A percentile compares a stretch with the other conserved stretches of the same genome.
Conservation (phyloP, 2,888 invertebrate genomes). For the Dascillus cervinus region DNA sequence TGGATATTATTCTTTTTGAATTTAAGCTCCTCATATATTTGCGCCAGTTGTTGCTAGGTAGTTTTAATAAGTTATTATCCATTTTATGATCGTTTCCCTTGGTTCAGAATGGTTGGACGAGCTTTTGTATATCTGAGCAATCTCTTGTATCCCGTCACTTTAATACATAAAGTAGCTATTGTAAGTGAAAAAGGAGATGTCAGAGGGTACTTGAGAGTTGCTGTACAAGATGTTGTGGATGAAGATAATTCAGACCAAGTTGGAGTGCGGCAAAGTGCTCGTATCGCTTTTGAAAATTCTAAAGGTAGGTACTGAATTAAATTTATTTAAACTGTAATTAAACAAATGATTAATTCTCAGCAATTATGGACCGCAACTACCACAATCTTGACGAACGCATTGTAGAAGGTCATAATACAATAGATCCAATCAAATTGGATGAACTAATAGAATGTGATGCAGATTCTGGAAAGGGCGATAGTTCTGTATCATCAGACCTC, state of each 20-base stretch:
- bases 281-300: conserved; percentile 75
- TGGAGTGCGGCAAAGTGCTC: conserved; percentile 91
- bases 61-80: conserved; percentile 93
- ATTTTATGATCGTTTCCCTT: conserved; percentile 98
- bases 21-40: too few species aligned
- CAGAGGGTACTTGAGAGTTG: conserved; percentile 84
- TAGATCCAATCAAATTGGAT: conserved; percentile 44
- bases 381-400: conserved; percentile 57
- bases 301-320: conserved; percentile 41
- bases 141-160: conserved; percentile 89
- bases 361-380: conserved; percentile 56
- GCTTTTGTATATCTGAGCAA: conserved; percentile 97
- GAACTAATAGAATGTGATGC: conserved; percentile 64
- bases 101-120: conserved; percentile 98
- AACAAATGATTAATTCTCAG: conserved; percentile 26
- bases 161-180: conserved; percentile 94
- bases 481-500: conserved; percentile 76
- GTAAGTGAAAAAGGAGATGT: conserved; percentile 89
- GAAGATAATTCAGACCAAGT: conserved; percentile 78
- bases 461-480: conserved; percentile 82
- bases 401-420: conserved; percentile 62
- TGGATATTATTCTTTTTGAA: too few species aligned
- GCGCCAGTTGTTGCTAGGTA: too few species aligned
- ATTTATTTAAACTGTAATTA: too few species aligned
- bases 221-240: conserved; percentile 92